phyloP scores from a whole-genome alignment of 2,888 invertebrate genomes.

The Epicampocera succincta region DNA sequence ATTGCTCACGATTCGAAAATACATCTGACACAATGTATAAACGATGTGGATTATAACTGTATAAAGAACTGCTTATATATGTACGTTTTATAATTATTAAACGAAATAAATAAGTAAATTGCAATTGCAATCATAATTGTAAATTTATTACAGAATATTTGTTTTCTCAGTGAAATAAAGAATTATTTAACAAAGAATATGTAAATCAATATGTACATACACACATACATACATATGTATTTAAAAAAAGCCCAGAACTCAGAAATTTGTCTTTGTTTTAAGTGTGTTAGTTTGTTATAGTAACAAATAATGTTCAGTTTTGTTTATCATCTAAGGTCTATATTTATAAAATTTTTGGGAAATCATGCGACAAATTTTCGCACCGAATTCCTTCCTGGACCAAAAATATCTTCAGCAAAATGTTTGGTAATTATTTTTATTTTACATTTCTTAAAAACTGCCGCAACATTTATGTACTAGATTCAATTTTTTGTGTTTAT shows the following conservation, averaged over 20 bases:
- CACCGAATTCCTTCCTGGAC: no score
- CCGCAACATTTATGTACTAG: no score
- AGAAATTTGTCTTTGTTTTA: slow-evolving; percentile 77
- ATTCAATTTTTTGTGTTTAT: neutral
- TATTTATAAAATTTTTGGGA: no score
- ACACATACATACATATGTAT: slow-evolving; percentile 14
- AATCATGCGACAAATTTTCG: no score
- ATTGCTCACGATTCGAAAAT: slow-evolving; percentile 20
- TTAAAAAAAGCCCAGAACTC: slow-evolving; percentile 80
- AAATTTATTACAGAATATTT: slow-evolving; percentile 1
- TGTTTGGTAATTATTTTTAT: no score
- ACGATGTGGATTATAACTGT: slow-evolving; percentile 2
- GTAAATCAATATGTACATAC: neutral
- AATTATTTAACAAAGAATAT: slow-evolving; percentile 21
- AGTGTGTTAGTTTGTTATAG: slow-evolving; percentile 17
- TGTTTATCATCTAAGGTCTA: neutral
- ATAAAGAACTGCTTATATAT: slow-evolving; percentile 23
- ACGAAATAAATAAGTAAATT: slow-evolving; percentile 21
- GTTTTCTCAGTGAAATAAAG: no score
- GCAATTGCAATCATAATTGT: slow-evolving; percentile 43
- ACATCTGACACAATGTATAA: neutral
- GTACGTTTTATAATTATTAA: neutral
- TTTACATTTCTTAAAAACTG: neutral
- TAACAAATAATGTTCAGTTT: slow-evolving; percentile 13
- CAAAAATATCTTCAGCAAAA: no score